Base-by-base conservation (phyloP, 2,888 invertebrate species). In the Phaonia tiefii region DNA sequence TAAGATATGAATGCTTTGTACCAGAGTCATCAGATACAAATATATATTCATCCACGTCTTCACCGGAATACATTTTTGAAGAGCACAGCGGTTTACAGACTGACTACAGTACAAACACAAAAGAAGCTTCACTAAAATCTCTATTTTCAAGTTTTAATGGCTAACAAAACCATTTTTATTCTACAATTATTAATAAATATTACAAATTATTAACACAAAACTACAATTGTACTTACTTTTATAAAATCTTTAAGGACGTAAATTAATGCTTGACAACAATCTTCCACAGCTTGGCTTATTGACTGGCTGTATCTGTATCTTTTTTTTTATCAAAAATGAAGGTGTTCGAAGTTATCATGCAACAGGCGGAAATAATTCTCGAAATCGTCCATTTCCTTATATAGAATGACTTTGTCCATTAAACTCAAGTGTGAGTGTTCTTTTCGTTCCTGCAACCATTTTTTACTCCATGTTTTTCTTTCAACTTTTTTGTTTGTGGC, bases 331-430 rank as follows among this genome's bases (percentile, higher is more conserved):
- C 51, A 74, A 60, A 74, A 66, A 74, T 66, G 66, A 65, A 65
- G 54, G 15, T 56, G 13, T 37, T 54, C 51, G 15, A 66, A 74
- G 66, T 31, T 49, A 51, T 66, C 63, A 42, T 44, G 66, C n/a
- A n/a, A 66, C 66, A 66, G 25, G 42, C 66, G 74, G 46, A 56
- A 73, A 51, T 73, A 73, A 51, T 73, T 73, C 65, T 73, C 73
- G 22, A 63, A 73, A 15, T 73, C 73, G 20, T 46, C 66, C 44
- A 74, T 56, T 74, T 74, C 66, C 66, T 74, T 74, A 54, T 74
- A 56, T 44, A 51, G 74, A 66, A 60, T 17, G 66, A 74, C 56
- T 31, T 54, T 42, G 60, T 74, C 25, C 37, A 65, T 37, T 54
- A 74, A 54, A 42, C 37, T 74, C 37, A 74, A 66, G 42, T 66